phyloP scores from a whole-genome alignment of 1,140 invertebrate species.

The Procambarus virginalis region DNA sequence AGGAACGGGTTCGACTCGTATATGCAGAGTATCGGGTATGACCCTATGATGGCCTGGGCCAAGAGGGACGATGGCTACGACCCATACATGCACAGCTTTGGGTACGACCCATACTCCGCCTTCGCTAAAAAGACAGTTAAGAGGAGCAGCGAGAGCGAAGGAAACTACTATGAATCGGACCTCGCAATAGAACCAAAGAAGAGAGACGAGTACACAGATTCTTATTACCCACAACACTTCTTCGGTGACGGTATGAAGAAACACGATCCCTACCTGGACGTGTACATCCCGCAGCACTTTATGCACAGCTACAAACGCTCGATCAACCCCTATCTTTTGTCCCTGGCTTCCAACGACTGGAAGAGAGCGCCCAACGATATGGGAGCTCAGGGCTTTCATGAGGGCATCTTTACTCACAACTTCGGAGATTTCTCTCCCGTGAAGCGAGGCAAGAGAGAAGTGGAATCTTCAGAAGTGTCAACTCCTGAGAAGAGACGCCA shows the following conservation, averaged over 20 bases:
- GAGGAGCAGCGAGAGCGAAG: conserved; percentile 13
- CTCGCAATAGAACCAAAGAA: not conserved
- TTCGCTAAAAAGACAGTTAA: conserved; percentile 37
- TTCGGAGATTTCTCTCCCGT: conserved; percentile 76
- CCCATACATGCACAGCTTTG: conserved; percentile 59
- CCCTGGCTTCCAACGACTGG: conserved; percentile 53
- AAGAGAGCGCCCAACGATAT: conserved; percentile 69
- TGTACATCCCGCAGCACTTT: conserved; percentile 64
- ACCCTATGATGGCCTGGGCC: conserved; percentile 49
- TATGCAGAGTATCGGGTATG: conserved; percentile 63
- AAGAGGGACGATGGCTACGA: conserved; percentile 44
- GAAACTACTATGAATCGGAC: not conserved
- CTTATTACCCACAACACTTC: conserved; percentile 25
- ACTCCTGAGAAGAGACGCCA: conserved; percentile 67
- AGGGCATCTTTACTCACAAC: conserved; percentile 76
- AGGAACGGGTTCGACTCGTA: conserved; percentile 51
- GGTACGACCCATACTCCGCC: conserved; percentile 45
- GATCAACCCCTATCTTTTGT: conserved; percentile 51
- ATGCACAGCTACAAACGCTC: conserved; percentile 64
- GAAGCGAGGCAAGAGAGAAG: conserved; percentile 74
- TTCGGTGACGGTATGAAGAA: conserved; percentile 29
- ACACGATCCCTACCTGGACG: conserved; percentile 57
- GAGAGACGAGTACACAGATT: conserved; percentile 1
- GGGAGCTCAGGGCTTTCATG: conserved; percentile 76
- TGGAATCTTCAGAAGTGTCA: conserved; percentile 70